Evolutionary conservation across 2,888 invertebrate species (phyloP), one percentile per base, ranked within the genome.

Genomic region (Eupithecia pulchellata): DNA sequence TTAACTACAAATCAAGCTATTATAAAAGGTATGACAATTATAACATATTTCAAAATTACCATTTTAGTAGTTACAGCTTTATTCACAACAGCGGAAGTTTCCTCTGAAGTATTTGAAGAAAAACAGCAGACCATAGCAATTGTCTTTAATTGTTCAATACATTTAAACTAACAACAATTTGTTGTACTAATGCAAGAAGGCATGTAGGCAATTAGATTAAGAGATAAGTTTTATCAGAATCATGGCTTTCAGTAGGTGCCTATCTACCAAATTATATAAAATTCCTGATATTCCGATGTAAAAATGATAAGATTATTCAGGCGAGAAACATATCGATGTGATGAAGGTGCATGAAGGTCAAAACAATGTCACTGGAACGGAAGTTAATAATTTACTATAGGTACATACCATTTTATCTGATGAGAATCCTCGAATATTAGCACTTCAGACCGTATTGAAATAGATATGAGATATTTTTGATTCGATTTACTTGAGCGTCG

Each of bases 311-410:
- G 34, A 36, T 14, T 61, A 34, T 25, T 61, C 34, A 61, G 32
- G 34, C 61, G 11, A 34, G 25, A 4, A 25, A 9, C 34, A 25
- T 60, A 60, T 32, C 30, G 29, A 39, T 55, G 55, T 17, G 62
- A 63, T 30, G 55, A 58, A 42, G 61, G 39, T 65, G 58, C 55
- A 69, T 72, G 78, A 87, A 93, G 93, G 93, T 92, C 93, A 91
- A 82, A 76, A 81, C 86, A 92, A 93, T 89, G 93, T 92, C 93
- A 92, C 80, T 84, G 82, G 80, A 82, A 4, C 25, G 82, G 61
- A 61, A 30, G 58, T 30, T 60, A n/a, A 66, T 73, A 77, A 74
- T 68, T 75, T 66, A 71, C 57, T 69, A 36, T 30, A n/a, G n/a
- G n/a, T n/a, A 84, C 91, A 89, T 84, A 92, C 92, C 92, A 92